A percentile compares a stretch with the other conserved stretches of the same genome.
These are phyloP conservation scores for Pangasius krempfi DNA, from an alignment of 2,797 vertebrate species.

Conservation along the genomic window DNA sequence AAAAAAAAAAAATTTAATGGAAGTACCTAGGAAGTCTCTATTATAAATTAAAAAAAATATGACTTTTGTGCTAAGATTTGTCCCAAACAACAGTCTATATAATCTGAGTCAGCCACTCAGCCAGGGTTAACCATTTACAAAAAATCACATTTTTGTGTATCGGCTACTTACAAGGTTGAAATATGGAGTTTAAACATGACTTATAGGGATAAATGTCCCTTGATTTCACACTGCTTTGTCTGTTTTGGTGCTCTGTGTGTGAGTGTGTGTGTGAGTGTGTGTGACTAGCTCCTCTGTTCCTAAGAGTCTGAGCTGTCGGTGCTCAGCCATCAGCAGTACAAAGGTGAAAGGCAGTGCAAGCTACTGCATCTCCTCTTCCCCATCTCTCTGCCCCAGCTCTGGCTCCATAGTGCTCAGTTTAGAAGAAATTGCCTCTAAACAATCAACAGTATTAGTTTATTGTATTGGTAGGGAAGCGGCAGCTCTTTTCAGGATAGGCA, in stretches of 20 bases:
- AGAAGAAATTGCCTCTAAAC: conserved; percentile 25
- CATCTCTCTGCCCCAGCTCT: conserved; percentile 2
- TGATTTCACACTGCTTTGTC: conserved; percentile 11
- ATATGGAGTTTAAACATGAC: not conserved
- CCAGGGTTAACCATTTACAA: not conserved
- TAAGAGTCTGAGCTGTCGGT: conserved; percentile 44
- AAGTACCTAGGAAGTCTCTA: not conserved
- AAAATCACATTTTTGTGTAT: not conserved
- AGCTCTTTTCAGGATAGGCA: conserved; percentile 29
- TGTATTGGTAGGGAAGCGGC: conserved; percentile 32
- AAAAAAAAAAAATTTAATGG: too few species aligned
- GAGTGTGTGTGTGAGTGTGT: not conserved
- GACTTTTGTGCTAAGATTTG: not conserved
- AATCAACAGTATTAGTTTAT: conserved; percentile 41
- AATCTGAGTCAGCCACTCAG: not conserved
- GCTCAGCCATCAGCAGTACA: conserved; percentile 41
- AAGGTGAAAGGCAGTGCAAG: conserved; percentile 56
- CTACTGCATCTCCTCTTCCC: conserved; percentile 8
- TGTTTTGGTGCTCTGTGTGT: conserved; percentile 4
- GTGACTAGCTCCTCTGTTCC: conserved; percentile 52
- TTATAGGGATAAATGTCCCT: conserved; percentile 4
- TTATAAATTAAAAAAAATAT: not conserved
- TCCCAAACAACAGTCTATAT: not conserved
- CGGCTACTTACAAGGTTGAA: not conserved
- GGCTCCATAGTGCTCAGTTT: not conserved